Base-by-base conservation (phyloP, 2,113 vertebrate species). In the Oplegnathus fasciatus region DNA sequence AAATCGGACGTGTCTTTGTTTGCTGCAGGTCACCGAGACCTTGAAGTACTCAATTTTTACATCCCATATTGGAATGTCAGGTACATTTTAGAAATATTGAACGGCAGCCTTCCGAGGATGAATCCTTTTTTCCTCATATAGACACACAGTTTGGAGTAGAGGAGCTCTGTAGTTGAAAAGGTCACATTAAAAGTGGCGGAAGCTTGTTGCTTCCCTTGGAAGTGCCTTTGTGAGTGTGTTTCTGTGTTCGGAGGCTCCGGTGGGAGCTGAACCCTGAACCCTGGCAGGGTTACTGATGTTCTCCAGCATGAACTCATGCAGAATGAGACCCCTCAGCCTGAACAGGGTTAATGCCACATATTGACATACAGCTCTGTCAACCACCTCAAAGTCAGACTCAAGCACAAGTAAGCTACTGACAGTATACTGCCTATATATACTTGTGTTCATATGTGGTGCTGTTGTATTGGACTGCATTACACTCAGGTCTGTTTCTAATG, bases 161-260 rank as follows among this genome's bases (percentile, higher is more conserved):
- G 58, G 20, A 13, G 61, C 69, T 14, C 14, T 8, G 28, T 37
- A 13, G 76, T 52, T 52, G 67, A 69, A 83, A 69, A 89, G 86
- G 89, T 90, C 85, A 69, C 14, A 70, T 68, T 75, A 37, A 30
- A 78, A 52, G 81, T 42, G 71, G 67, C 15, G 44, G 66, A 34
- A 62, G 82, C 74, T 82, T 34, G 80, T 84, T 75, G 81, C 72
- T 20, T 58, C 52, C 26, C 24, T 78, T 70, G 37, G 32, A 88
- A 91, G 92, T 89, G 87, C 74, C 67, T 83, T n/a, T 66, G 76
- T 93, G 89, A 93, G 91, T 93, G 91, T 75, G 85, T 92, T 94
- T 78, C 79, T 73, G 84, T 94, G 93, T 94, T 64, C 4, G 5
- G 73, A 46, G 24, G 75, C 85, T 84, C 91, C 80, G 13, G 5